A percentile compares a stretch with the other conserved stretches of the same genome.
These are phyloP conservation scores for Cercocebus atys DNA, from an alignment of 2,113 vertebrate species.

Conservation along the genomic window DNA sequence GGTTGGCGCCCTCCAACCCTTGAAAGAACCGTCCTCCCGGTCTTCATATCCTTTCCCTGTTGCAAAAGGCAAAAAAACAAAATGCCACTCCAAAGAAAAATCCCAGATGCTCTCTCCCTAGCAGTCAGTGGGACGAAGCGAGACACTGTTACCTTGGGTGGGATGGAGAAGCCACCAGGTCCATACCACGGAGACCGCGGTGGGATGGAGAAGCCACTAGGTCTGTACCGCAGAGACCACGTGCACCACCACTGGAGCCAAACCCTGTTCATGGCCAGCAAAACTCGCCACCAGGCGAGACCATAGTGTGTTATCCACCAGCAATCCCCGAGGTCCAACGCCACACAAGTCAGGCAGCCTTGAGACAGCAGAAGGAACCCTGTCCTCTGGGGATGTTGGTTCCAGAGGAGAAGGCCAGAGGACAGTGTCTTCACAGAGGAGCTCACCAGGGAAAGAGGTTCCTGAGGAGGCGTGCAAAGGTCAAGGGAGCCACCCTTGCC, in stretches of 20 bases:
- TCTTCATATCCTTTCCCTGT: neutral
- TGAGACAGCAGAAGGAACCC: neutral
- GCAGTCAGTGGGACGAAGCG: accelerated
- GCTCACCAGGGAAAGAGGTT: neutral
- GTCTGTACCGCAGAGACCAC: no score
- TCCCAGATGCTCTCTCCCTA: neutral
- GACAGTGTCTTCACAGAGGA: neutral
- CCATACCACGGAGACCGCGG: no score
- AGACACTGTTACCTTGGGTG: neutral
- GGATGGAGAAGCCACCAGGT: neutral
- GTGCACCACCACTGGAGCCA: neutral
- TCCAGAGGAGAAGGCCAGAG: neutral
- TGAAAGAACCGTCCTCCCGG: neutral
- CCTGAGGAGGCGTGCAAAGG: neutral
- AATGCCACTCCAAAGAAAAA: neutral
- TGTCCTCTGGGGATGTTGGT: neutral
- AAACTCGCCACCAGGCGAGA: neutral
- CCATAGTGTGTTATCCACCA: accelerated
- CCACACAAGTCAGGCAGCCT: neutral
- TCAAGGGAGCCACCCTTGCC: neutral
- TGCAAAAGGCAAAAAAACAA: neutral
- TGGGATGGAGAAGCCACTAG: no score
- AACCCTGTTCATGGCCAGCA: neutral
- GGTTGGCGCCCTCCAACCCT: neutral
- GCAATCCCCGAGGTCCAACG: neutral